Conservation (phyloP, 1,140 invertebrate genomes). For the Aplysia californica region DNA sequence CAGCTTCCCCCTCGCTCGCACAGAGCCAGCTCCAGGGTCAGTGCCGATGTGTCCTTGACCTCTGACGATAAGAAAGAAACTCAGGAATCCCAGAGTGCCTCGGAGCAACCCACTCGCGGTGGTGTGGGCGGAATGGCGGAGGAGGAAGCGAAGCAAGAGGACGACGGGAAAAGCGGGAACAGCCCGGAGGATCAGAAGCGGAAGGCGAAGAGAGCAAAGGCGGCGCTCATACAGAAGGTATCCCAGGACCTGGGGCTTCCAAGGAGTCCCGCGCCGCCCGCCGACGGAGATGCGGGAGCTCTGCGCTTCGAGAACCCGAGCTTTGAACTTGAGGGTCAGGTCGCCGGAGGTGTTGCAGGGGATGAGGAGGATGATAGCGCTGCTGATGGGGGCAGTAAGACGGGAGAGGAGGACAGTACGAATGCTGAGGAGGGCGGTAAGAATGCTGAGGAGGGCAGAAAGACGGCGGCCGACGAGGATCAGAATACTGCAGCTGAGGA, state of each 20-base stretch:
- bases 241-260: conserved; percentile 4
- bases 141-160: background rate
- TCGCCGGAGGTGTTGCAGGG: background rate
- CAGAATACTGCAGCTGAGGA: background rate
- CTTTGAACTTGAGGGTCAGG: background rate
- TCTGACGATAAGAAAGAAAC: too few relatives aligned
- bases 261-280: background rate
- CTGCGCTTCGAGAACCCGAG: background rate
- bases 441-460: background rate
- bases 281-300: background rate
- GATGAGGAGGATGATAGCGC: background rate
- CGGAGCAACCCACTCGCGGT: background rate
- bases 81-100: too few relatives aligned
- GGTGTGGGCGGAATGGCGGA: background rate
- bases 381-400: background rate
- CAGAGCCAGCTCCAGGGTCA: too few relatives aligned
- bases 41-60: too few relatives aligned
- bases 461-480: background rate
- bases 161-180: background rate
- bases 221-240: conserved; percentile 3
- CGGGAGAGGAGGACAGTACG: background rate
- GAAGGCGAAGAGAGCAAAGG: background rate
- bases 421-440: background rate
- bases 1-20: conserved; percentile 40
- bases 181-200: conserved; percentile 2